Evolutionary conservation across 2,888 invertebrate genomes (phyloP).

Genomic region (Eilema griseolum): DNA sequence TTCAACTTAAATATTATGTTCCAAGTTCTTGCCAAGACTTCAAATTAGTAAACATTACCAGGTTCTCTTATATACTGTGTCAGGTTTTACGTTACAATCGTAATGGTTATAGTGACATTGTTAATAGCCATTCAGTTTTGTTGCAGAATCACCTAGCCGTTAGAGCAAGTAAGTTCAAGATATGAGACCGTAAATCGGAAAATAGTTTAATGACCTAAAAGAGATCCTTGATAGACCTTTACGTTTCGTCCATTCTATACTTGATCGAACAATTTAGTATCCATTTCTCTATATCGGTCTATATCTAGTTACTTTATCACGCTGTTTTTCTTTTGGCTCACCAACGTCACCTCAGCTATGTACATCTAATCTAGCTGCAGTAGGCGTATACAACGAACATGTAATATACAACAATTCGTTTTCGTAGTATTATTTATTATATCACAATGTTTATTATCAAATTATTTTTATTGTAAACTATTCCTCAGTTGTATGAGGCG

Average conservation of each 20-base stretch:
- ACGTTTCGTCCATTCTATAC: background rate
- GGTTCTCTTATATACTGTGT: too few species aligned
- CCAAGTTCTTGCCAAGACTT: background rate
- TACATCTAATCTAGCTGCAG: background rate
- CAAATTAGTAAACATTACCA: background rate
- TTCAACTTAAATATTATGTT: background rate
- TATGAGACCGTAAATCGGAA: background rate
- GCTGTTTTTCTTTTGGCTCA: background rate
- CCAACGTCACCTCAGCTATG: background rate
- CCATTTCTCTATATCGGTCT: background rate
- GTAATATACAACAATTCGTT: background rate
- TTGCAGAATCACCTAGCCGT: background rate
- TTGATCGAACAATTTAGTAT: background rate
- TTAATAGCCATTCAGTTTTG: background rate
- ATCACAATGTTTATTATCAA: slow-evolving; percentile 3
- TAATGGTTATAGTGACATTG: too few species aligned
- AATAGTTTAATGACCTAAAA: background rate
- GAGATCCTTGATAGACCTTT: background rate
- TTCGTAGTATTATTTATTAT: too few species aligned
- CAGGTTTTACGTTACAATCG: too few species aligned
- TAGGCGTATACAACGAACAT: background rate
- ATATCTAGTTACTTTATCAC: background rate
- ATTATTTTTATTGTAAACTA: slow-evolving; percentile 4
- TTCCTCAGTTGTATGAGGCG: too few species aligned
- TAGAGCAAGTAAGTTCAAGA: background rate